Base-by-base conservation (phyloP, 2,888 invertebrate species). In the Cerceris rybyensis region DNA sequence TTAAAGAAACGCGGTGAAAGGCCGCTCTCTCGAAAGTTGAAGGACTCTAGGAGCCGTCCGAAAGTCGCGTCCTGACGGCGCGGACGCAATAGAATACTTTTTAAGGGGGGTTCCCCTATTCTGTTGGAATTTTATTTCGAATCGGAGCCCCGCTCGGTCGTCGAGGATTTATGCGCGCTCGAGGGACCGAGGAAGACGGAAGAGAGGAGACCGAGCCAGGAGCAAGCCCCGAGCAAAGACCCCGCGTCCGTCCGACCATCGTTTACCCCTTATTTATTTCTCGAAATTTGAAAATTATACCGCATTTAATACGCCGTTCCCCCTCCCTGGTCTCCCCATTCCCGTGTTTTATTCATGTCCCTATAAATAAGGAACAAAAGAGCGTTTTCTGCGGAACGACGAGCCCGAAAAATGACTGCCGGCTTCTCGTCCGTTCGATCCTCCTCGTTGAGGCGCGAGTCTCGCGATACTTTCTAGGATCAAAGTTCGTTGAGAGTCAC, bases 201-300 rank as follows among this genome's bases (percentile, higher is more conserved):
- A 77, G 63, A 60, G 68, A 70, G 67, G 61, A 17, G 67, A 67
- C 70, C 70, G 57, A 61, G 59, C 63, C 68, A 61, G 67, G 43
- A 55, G 52, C 55, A 55, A 66, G 67, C 60, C 74, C 58, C 76
- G 70, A 80, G 57, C 71, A 71, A 66, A 74, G 72, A 72, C 83
- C 84, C 83, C 74, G 61, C 76, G 76, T 84, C 85, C 87, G 89
- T 89, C 88, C 85, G 88, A 89, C 90, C 90, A 91, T 91, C 91
- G 91, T 91, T 91, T 91, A 91, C 87, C 86, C 89, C 88, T 91
- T 91, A 91, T 91, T 91, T 91, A 91, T 91, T 91, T 91, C 88
- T 87, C 70, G 81, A 91, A 91, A 91, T 91, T 91, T 91, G 90
- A 91, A 91, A 91, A 91, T 91, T 91, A 91, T 91, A 89, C 91